A percentile compares a stretch with the other conserved stretches of the same genome.
phyloP scores from a whole-genome alignment of 2,888 invertebrate genomes.

The Cremastinae sp. region DNA sequence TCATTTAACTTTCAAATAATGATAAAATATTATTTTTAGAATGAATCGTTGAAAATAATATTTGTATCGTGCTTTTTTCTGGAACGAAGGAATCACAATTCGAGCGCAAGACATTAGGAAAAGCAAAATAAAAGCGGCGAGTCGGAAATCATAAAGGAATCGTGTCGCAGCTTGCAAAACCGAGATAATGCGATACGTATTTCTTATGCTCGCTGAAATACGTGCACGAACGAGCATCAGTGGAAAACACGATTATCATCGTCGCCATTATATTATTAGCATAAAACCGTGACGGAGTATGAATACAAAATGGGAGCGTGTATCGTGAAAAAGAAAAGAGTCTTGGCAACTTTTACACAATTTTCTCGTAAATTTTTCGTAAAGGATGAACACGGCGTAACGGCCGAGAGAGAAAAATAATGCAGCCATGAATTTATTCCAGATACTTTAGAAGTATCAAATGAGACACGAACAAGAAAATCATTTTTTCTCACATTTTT shows the following conservation, averaged over 20 bases:
- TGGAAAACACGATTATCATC: constrained; percentile 41
- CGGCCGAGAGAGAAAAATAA: constrained; percentile 16
- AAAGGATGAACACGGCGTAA: constrained; percentile 1
- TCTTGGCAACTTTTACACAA: constrained; percentile 12
- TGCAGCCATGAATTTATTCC: constrained; percentile 30
- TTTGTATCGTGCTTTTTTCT: neutral
- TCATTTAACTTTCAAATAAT: neutral
- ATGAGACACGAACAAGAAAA: constrained; percentile 12
- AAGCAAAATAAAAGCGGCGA: neutral
- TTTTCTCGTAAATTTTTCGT: constrained; percentile 7
- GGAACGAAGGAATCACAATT: neutral
- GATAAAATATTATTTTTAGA: neutral
- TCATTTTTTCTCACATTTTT: constrained; percentile 5
- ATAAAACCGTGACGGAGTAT: constrained; percentile 44
- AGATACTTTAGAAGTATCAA: constrained; percentile 22
- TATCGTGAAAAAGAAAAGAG: constrained; percentile 1
- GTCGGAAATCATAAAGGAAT: neutral
- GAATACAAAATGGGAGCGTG: constrained; percentile 45
- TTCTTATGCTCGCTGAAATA: neutral
- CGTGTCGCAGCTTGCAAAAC: constrained; percentile 5
- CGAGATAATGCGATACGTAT: constrained; percentile 18
- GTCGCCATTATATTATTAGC: constrained; percentile 45
- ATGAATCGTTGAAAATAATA: too few species aligned
- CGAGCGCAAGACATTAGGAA: neutral
- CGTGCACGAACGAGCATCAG: constrained; percentile 16